Conservation (phyloP, 2,888 invertebrate species). For the Osmoderma eremita region DNA sequence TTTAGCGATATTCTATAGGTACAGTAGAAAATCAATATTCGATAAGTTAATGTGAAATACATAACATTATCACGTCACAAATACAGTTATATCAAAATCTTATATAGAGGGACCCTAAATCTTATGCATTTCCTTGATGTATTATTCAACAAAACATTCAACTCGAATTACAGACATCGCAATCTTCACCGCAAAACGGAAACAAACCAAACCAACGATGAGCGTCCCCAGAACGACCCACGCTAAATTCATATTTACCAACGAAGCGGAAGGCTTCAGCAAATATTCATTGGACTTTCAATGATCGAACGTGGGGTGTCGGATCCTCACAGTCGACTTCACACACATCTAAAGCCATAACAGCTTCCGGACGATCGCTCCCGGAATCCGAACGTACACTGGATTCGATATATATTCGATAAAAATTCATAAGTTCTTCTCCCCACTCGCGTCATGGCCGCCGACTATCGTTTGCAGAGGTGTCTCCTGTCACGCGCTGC, state of each 20-base stretch:
- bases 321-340: constrained; percentile 12
- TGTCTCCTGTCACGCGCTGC: background rate
- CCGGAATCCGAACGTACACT: background rate
- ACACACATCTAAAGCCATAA: constrained; percentile 11
- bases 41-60: too few species aligned
- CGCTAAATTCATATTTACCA: constrained; percentile 24
- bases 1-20: too few species aligned
- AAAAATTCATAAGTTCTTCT: constrained; percentile 18
- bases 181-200: background rate
- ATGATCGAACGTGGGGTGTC: constrained; percentile 10
- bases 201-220: too few species aligned
- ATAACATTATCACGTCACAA: too few species aligned
- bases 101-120: too few species aligned
- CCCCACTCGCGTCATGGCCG: background rate
- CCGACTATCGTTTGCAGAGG: background rate
- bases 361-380: constrained; percentile 14
- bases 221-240: constrained; percentile 19
- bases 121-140: constrained; percentile 12
- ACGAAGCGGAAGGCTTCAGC: background rate
- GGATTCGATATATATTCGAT: constrained; percentile 11
- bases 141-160: constrained; percentile 17
- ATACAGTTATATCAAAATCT: too few species aligned
- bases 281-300: constrained; percentile 26
- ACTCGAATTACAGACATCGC: background rate
- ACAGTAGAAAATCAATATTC: too few species aligned